Evolutionary conservation across 2,113 vertebrate genomes (phyloP).

Genomic region (Nipponia nippon): DNA sequence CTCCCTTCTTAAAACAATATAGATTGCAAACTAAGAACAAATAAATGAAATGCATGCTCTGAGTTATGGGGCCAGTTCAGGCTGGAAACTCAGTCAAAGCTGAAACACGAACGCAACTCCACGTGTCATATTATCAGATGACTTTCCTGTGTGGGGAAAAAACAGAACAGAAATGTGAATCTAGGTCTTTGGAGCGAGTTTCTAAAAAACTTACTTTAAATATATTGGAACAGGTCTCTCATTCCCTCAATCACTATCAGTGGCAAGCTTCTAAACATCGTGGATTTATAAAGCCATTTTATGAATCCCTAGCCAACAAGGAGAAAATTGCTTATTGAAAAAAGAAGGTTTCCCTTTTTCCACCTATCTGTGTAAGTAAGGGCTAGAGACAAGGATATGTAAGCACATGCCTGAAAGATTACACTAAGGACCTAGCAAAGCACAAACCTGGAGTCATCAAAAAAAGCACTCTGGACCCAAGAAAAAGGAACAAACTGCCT

Average conservation of each 20-base stretch:
- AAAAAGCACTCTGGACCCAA: neutral
- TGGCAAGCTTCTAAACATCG: neutral
- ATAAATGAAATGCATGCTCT: neutral
- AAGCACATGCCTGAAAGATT: neutral
- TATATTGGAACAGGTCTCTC: neutral
- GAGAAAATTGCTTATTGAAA: neutral
- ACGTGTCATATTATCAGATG: neutral
- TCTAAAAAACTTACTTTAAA: neutral
- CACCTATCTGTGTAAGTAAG: neutral
- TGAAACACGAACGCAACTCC: neutral
- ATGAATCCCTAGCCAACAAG: neutral
- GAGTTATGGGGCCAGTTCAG: neutral
- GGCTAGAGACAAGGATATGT: neutral
- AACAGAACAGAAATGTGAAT: rapidly evolving
- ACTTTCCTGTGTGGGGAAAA: rapidly evolving
- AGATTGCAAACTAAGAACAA: neutral
- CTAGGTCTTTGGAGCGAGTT: neutral
- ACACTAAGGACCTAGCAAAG: neutral
- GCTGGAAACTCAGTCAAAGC: neutral
- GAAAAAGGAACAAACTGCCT: neutral
- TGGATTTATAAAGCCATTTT: neutral
- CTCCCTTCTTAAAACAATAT: neutral
- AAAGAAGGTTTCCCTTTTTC: neutral
- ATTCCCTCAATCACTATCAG: neutral
- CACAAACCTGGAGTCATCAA: neutral